Base-by-base conservation (phyloP, 1,140 invertebrate genomes). In the Drosophila arawakana region DNA sequence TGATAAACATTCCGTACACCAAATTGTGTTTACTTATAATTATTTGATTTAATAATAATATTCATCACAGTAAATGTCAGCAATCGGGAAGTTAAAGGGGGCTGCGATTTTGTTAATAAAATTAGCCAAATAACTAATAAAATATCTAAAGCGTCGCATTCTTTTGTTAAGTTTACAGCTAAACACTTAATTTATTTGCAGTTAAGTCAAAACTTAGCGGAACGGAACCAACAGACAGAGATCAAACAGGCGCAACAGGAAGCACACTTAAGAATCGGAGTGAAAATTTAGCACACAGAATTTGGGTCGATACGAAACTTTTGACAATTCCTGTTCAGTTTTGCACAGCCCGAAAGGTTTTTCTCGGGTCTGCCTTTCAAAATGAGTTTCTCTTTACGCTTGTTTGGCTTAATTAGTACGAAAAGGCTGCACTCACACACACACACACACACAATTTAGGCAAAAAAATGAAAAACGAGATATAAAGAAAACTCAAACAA, bases 371-470 rank as follows among this genome's bases (percentile, higher is more conserved):
- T 21, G 50, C 54, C 50, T 63, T 63, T 75, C 41, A 72, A 75
- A 66, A 21, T 46, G 50, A 78, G 54, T 68, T 74, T 30, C 41
- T 68, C 66, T 55, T 41, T 81, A 68, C 30, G 61, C 52, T 68
- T 62, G 43, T 25, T 62, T 49, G 73, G 72, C 66, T 77, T 86
- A 86, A 86, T 86, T 88, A 88, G 76, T 73, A 80, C 65, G 63
- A 88, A 80, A 86, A 62, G 80, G 69, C 76, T 67, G 52, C 54
- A 68, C 11, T 30, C 50, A 37, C 49, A 18, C 3, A 37, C 30
- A 9, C 3, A 37, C 30, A 9, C 30, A 70, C 62, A 61, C 47
- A 71, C 25, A 59, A 46, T 76, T 67, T 68, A 15, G 34, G 18
- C 37, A 58, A 49, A 50, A 61, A 50, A 43, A 66, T 0, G 25